phyloP scores from a whole-genome alignment of 2,888 invertebrate genomes.

The Elmis aenea region DNA sequence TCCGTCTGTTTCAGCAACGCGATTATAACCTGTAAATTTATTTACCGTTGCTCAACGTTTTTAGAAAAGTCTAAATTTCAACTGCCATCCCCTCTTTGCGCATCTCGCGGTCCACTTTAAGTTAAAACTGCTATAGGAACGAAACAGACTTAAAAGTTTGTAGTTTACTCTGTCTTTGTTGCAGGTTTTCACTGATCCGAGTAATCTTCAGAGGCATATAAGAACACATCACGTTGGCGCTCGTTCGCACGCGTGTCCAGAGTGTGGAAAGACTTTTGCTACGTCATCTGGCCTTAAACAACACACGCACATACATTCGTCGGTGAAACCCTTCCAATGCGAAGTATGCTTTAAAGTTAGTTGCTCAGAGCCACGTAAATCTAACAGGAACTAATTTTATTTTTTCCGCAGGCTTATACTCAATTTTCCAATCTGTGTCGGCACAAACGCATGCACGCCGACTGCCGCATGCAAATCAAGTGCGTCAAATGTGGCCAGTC shows the following conservation, averaged over 20 bases:
- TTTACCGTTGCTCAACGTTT: no score
- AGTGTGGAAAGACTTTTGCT: slow-evolving; percentile 98
- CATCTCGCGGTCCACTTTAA: no score
- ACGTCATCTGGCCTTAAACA: slow-evolving; percentile 98
- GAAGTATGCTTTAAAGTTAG: slow-evolving; percentile 89
- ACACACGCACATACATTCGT: slow-evolving; percentile 98
- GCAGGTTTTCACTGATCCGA: slow-evolving; percentile 93
- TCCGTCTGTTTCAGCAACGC: no score
- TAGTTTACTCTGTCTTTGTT: no score
- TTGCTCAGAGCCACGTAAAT: slow-evolving; percentile 6
- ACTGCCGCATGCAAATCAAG: slow-evolving; percentile 90
- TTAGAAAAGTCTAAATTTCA: no score
- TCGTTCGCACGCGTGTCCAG: slow-evolving; percentile 93
- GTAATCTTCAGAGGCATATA: slow-evolving; percentile 94
- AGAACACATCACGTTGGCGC: slow-evolving; percentile 93
- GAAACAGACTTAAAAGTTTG: not conserved
- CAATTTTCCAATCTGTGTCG: slow-evolving; percentile 99
- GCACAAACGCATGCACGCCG: slow-evolving; percentile 98
- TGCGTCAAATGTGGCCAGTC: slow-evolving; percentile 92
- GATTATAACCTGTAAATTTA: no score
- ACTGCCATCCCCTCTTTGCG: no score
- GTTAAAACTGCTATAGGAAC: no score
- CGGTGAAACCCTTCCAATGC: slow-evolving; percentile 96
- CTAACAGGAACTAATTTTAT: slow-evolving; percentile 3
- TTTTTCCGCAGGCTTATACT: slow-evolving; percentile 76